Evolutionary conservation across 92 coral and sea anemone species (phyloP), one percentile per base, ranked within the genome.

Genomic region (Epizoanthus illoricatus): DNA sequence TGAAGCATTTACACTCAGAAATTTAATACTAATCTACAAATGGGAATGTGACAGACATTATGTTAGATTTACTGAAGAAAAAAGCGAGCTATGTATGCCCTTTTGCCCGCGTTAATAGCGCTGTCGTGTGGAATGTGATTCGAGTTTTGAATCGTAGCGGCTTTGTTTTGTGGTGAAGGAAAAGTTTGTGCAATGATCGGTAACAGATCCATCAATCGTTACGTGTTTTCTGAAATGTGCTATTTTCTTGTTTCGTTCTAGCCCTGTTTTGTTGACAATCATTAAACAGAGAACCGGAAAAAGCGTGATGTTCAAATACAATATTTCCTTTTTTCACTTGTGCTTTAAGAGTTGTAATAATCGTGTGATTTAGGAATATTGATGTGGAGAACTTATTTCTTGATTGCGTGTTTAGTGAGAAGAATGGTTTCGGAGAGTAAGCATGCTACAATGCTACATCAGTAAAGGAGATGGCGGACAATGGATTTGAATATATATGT

Each of bases 271-370:
- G 57, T 62, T 76, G 58, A 61, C 69, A 63, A 41, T 41, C 39
- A 40, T 20, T 42, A 64, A 45, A 78, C 82, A 78, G 60, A 63
- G 57, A 2, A 60, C 69, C 70, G 69, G 81, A 63, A 78, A 78
- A 78, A 71, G 39, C 40, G 24, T 42, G 39, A 20, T 62, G 8
- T 15, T 42, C 65, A 36, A 2, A 68, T 36, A 18, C n/a, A 43
- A 5, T 17, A 67, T 67, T 10, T 68, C 28, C n/a, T 3, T 13
- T 0, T 13, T 36, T 68, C 72, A 24, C 13, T 24, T 28, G 72
- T 33, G 72, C 56, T 49, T 8, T 15, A 49, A 13, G 56, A 49
- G 9, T 49, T 28, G 33, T 28, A 28, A 28, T 28, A 56, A 20
- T 47, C 11, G 21, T 54, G 41, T 20, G 59, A 49, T 61, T 9